A percentile compares a stretch with the other conserved stretches of the same genome.
Conservation (phyloP, 1,140 invertebrate genomes). For the Hyles vespertilio region DNA sequence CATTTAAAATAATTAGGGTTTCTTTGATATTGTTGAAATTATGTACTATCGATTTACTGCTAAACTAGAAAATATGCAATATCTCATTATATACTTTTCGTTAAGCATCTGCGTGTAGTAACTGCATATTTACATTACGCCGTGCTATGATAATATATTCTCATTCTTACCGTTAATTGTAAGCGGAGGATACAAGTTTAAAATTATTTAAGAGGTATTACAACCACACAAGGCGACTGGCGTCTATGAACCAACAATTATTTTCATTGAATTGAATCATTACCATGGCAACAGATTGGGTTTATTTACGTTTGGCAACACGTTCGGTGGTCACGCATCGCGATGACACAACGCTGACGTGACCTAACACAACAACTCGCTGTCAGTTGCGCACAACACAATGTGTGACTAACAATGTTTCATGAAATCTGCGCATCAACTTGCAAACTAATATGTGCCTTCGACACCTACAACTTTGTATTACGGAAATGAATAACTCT, state of each 20-base stretch:
- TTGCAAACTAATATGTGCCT: no score
- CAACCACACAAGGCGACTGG: slow-evolving; percentile 66
- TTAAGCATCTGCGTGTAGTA: slow-evolving; percentile 59
- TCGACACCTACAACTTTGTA: no score
- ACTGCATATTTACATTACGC: slow-evolving; percentile 60
- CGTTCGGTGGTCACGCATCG: neutral
- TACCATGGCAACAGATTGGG: no score
- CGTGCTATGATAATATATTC: slow-evolving; percentile 52
- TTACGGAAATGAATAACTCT: no score
- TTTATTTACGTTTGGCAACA: neutral
- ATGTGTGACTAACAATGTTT: no score
- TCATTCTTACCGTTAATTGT: slow-evolving; percentile 47
- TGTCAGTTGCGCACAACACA: no score
- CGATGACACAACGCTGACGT: neutral
- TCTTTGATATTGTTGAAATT: slow-evolving; percentile 72
- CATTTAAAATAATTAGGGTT: slow-evolving; percentile 65
- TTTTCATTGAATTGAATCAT: no score
- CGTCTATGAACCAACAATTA: slow-evolving; percentile 26
- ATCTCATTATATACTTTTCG: slow-evolving; percentile 60
- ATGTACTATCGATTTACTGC: slow-evolving; percentile 72
- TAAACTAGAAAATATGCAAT: slow-evolving; percentile 67
- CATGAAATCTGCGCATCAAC: no score
- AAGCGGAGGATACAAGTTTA: slow-evolving; percentile 55
- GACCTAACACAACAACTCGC: no score
- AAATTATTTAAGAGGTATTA: slow-evolving; percentile 52